Percentiles rank a stretch among this genome's conserved stretches.
phyloP scores from a whole-genome alignment of 2,797 vertebrate genomes.

The Cirrhinus molitorella region DNA sequence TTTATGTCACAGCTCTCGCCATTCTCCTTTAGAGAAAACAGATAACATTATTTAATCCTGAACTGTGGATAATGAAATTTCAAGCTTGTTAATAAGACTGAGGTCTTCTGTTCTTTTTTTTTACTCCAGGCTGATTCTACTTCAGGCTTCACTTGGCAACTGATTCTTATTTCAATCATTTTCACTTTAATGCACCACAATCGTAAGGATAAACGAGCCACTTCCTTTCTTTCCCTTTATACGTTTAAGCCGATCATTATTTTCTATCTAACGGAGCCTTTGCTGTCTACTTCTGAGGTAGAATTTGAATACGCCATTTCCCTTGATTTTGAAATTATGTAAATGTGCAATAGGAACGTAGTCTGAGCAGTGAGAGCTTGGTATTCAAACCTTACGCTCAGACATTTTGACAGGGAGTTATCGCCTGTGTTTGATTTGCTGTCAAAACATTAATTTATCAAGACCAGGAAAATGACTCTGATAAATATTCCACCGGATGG shows the following conservation, averaged over 20 bases:
- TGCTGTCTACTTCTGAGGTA: slow-evolving; percentile 36
- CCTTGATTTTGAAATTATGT: slow-evolving; percentile 59
- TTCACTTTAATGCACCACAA: slow-evolving; percentile 52
- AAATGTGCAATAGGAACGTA: slow-evolving; percentile 25
- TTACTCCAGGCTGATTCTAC: slow-evolving; percentile 38
- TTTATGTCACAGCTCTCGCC: slow-evolving; percentile 55
- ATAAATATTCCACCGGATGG: slow-evolving; percentile 58
- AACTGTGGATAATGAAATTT: slow-evolving; percentile 66
- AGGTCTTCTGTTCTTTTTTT: slow-evolving; percentile 28
- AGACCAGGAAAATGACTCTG: slow-evolving; percentile 52
- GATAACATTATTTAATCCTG: slow-evolving; percentile 66
- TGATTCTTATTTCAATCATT: slow-evolving; percentile 57
- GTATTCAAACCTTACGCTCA: slow-evolving; percentile 50
- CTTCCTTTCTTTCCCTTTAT: slow-evolving; percentile 44
- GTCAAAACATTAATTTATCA: slow-evolving; percentile 65
- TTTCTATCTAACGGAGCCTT: slow-evolving; percentile 21
- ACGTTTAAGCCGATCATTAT: slow-evolving; percentile 51
- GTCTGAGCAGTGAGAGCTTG: slow-evolving; percentile 26
- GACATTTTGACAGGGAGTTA: slow-evolving; percentile 60
- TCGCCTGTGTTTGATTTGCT: slow-evolving; percentile 62
- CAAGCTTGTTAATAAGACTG: slow-evolving; percentile 61
- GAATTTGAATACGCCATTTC: slow-evolving; percentile 50
- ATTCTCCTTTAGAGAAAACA: slow-evolving; percentile 53
- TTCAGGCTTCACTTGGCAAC: slow-evolving; percentile 47
- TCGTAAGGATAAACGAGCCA: slow-evolving; percentile 27